phyloP scores from a whole-genome alignment of 2,797 vertebrate genomes.

The Ataeniobius toweri region DNA sequence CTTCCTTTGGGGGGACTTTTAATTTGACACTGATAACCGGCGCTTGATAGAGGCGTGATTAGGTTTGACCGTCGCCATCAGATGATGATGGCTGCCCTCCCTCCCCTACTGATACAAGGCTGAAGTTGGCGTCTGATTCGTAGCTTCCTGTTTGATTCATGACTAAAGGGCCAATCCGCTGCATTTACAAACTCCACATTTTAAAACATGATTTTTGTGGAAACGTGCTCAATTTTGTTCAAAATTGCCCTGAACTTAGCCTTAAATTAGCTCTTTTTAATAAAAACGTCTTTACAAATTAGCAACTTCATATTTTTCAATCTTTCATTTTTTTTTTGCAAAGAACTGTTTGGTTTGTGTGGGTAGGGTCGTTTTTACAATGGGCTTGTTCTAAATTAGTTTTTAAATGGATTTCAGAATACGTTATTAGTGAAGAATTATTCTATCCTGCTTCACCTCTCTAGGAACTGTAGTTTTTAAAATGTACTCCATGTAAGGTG shows the following conservation, averaged over 20 bases:
- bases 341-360: no score
- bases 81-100: slow-evolving; percentile 36
- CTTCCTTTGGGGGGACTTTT: slow-evolving; percentile 56
- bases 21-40: slow-evolving; percentile 69
- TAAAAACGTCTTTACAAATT: neutral
- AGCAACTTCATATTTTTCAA: neutral
- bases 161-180: neutral
- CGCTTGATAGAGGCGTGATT: slow-evolving; percentile 46
- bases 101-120: neutral
- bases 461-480: no score
- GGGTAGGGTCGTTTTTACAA: no score
- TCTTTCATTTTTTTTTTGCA: no score
- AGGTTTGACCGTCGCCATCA: slow-evolving; percentile 14
- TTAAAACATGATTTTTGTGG: neutral
- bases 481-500: no score
- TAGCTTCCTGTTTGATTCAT: neutral
- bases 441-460: no score
- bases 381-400: neutral
- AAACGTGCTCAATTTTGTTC: neutral
- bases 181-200: neutral
- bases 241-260: neutral
- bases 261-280: no score
- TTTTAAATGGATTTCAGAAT: no score
- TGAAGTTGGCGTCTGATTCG: neutral
- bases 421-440: no score